Evolutionary conservation across 2,888 invertebrate species (phyloP), one percentile per base, ranked within the genome.

Genomic region (Cloeon dipterum): DNA sequence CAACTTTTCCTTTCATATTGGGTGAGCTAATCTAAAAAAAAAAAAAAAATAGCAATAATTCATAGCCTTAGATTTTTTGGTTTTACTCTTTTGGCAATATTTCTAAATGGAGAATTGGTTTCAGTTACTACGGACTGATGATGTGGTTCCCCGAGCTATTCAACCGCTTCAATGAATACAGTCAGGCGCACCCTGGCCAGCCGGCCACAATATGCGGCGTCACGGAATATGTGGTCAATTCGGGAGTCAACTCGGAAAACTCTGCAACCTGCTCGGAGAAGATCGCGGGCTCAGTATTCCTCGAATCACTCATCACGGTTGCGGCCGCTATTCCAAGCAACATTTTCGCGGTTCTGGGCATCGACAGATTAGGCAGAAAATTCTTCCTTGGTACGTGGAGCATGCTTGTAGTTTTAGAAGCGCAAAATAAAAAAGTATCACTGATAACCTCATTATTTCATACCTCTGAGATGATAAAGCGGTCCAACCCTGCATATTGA

Each of bases 101-200:
- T 21, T 10, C 10, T 21, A 10, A 21, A 23, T 5, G 21, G 10
- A 21, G 10, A 21, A 10, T 35, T 41, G 32, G 34, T 48, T 55
- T 8, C 56, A 76, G 81, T 39, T 91, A 88, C 57, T 91, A 91
- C 55, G 89, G 89, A 29, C 63, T 91, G 38, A 86, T 86, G 82
- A 85, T 91, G 82, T 91, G 91, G 91, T 88, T 89, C 60, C 89
- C 89, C 1, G 88, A 89, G 58, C 66, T 91, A 52, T 91, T 89
- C 60, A 82, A 79, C 54, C 75, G 88, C 34, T 83, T 82, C 55
- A 81, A 83, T 58, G 78, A 79, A 53, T 85, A 68, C 59, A 67
- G 71, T 36, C 63, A 66, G 37, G 60, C 63, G 21, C 70, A 76
- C 56, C 72, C 74, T 36, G 52, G 50, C 25, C 45, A 52, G 34